These are phyloP conservation scores for Crocodylus rhombifer DNA, from an alignment of 2,797 vertebrate species.

Conservation along the genomic window DNA sequence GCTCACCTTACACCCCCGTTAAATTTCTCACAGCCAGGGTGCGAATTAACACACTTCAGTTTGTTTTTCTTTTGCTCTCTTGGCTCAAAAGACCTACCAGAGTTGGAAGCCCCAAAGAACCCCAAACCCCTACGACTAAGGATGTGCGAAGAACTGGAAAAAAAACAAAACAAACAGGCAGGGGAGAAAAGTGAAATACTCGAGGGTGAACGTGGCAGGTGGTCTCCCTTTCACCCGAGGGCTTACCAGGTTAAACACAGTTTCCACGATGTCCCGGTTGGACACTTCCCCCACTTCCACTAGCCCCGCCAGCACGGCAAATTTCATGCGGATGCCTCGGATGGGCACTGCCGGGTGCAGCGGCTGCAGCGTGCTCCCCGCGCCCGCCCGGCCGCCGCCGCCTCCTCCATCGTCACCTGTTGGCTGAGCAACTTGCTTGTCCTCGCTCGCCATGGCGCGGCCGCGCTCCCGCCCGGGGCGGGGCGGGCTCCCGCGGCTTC, in stretches of 20 bases:
- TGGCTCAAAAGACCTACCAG: too few relatives aligned
- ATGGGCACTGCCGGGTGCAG: conserved; percentile 91
- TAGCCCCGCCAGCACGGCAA: conserved; percentile 92
- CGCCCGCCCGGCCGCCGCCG: conserved; percentile 43
- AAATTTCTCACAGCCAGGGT: too few relatives aligned
- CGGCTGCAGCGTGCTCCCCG: conserved; percentile 74
- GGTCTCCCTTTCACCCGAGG: background rate
- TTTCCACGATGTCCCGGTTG: conserved; percentile 95
- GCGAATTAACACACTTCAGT: too few relatives aligned
- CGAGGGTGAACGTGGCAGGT: too few relatives aligned
- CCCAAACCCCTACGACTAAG: too few relatives aligned
- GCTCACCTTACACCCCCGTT: too few relatives aligned
- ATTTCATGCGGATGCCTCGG: conserved; percentile 96
- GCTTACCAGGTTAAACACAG: conserved; percentile 98
- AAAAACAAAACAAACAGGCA: too few relatives aligned
- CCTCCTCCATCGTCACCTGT: conserved; percentile 81
- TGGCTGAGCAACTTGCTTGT: conserved; percentile 77
- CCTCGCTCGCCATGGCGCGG: conserved; percentile 89
- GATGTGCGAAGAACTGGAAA: too few relatives aligned
- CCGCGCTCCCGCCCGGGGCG: background rate
- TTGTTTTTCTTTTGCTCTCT: too few relatives aligned
- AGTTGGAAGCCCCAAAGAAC: too few relatives aligned
- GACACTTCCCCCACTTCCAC: conserved; percentile 96
- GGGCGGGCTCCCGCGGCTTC: background rate
- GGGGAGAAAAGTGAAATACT: too few relatives aligned